Evolutionary conservation across 2,888 invertebrate genomes (phyloP), one percentile per base, ranked within the genome.

Genomic region (Drosophila testacea): DNA sequence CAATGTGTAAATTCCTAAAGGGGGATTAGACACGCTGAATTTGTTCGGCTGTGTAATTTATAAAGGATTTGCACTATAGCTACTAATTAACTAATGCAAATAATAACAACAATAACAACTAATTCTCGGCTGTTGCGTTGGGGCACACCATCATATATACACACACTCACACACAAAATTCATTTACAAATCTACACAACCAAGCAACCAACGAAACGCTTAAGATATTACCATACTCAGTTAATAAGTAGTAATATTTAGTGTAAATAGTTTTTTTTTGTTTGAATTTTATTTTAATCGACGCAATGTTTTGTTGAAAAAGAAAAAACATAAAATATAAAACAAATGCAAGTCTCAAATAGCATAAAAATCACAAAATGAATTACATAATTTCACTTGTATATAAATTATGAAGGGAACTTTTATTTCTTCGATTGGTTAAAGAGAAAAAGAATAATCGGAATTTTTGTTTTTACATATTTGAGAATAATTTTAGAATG

Each of bases 181-280:
- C 36, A 10, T 36, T 27, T 34, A 61, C 27, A 32, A 27, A 27
- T 47, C 44, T 22, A 64, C 30, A 11, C 51, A 74, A 68, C 73
- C 64, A 69, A 22, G 32, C 32, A 32, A 32, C 32, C 32, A 32
- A 32, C 32, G 32, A 32, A 32, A 32, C 69, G 88, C 88, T 86
- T 84, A 83, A 83, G 89, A 84, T 84, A 88, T 84, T 84, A 84
- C 70, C 76, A 83, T 84, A 86, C 89, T 85, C 82, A 89, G 86
- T 73, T 78, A 62, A 69, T 89, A 83, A 89, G 88, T 75, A 79
- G 76, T 62, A 63, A 77, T 77, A 68, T 62, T 69, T 79, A 80
- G 67, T 83, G 83, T 86, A 84, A 79, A 81, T 84, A 83, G 47
- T 69, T 72, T 60, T 65, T 61, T 62, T 65, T 57, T 32, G 55